Evolutionary conservation across 2,888 invertebrate species (phyloP), one percentile per base, ranked within the genome.

Genomic region (Cabera pusaria): DNA sequence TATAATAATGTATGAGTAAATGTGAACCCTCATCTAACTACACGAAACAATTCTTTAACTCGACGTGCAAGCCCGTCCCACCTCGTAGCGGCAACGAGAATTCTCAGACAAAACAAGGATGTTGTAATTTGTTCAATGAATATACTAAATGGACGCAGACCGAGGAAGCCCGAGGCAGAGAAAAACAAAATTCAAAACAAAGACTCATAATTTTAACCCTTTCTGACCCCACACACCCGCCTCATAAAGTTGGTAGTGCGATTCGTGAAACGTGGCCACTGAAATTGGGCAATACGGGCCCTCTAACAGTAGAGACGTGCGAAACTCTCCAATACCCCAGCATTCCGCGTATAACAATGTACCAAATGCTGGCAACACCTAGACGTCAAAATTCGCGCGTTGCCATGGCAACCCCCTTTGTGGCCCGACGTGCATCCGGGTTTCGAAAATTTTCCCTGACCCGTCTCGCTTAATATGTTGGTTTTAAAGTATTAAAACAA

Each of bases 321-420:
- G 49, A 49, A 42, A 58, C 58, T 34, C 56, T 19, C 33, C 27
- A 19, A 33, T 39, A 59, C 59, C 64, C 36, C 9, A n/a, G n/a
- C n/a, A n/a, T n/a, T n/a, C n/a, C n/a, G n/a, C n/a, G n/a, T n/a
- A 24, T 21, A 37, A 24, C 40, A 35, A 19, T 39, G 23, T 27
- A 37, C 27, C 21, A 68, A 76, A 76, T 79, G 72, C 70, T 71
- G 65, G 59, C 34, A 63, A 66, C 67, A 78, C 79, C 78, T 76
- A 69, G 56, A 65, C 70, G 74, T 78, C 80, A 80, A 70, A 79
- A 78, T 68, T 76, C 70, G 52, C 63, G 56, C 56, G 86, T 87
- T 66, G 49, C 73, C 77, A 84, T 85, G 55, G 85, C 73, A 86
- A 86, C 86, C 50, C 86, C 87, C 85, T 73, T 59, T 71, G 75